Evolutionary conservation across 2,888 invertebrate species (phyloP).

Genomic region (Zaprionus lineosus): DNA sequence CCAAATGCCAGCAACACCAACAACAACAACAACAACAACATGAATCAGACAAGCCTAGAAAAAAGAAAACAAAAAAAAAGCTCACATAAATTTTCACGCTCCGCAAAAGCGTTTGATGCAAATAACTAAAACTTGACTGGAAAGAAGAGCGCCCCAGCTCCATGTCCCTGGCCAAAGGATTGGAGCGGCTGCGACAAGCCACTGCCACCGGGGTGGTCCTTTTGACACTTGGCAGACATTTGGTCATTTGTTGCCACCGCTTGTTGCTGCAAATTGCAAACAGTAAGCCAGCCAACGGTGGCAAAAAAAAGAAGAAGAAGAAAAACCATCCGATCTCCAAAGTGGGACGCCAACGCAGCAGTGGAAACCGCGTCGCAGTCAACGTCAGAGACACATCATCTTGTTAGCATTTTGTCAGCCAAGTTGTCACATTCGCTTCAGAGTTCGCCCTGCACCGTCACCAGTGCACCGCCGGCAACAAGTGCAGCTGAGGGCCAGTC

Average conservation of each 20-base stretch:
- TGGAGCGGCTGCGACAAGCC: slow-evolving; percentile 15
- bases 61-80: slow-evolving; percentile 15
- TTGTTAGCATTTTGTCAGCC: slow-evolving; percentile 79
- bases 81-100: slow-evolving; percentile 50
- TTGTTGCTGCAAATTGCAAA: slow-evolving; percentile 63
- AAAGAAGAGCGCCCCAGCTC: background rate
- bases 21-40: slow-evolving; percentile 13
- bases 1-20: slow-evolving; percentile 16
- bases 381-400: slow-evolving; percentile 56
- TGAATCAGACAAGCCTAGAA: background rate
- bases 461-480: slow-evolving; percentile 46
- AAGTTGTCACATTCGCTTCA: slow-evolving; percentile 72
- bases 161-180: slow-evolving; percentile 24
- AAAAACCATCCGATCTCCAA: slow-evolving; percentile 3
- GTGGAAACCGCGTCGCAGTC: slow-evolving; percentile 9
- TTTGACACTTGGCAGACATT: slow-evolving; percentile 67
- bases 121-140: slow-evolving; percentile 37
- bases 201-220: slow-evolving; percentile 44
- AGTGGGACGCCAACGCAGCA: slow-evolving; percentile 33
- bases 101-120: slow-evolving; percentile 41
- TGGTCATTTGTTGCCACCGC: slow-evolving; percentile 74
- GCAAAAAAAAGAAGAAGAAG: slow-evolving; percentile 18
- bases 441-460: slow-evolving; percentile 11
- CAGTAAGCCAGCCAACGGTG: slow-evolving; percentile 14
- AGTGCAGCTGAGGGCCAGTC: slow-evolving; percentile 46